Percentiles rank a stretch among this genome's conserved stretches.
phyloP scores from a whole-genome alignment of 1,140 invertebrate species.

The Conus ventricosus region DNA sequence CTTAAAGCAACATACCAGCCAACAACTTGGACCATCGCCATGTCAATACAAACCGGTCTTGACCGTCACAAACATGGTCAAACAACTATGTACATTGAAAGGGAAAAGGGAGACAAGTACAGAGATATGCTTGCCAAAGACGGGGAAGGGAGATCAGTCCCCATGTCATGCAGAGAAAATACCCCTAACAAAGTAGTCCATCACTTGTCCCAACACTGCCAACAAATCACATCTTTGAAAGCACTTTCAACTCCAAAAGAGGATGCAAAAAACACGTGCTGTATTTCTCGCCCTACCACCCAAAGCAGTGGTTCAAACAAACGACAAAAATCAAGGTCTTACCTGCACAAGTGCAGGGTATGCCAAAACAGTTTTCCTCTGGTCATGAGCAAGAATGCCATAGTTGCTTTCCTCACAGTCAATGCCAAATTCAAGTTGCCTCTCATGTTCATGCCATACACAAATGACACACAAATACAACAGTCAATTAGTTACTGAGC shows the following conservation, averaged over 20 bases:
- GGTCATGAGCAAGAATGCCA: background rate
- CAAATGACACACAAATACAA: background rate
- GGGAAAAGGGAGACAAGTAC: background rate
- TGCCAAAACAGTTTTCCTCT: background rate
- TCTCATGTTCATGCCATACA: background rate
- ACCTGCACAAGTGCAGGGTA: background rate
- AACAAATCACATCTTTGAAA: slow-evolving; percentile 26
- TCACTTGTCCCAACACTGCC: background rate
- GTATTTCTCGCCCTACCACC: background rate
- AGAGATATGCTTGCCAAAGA: too few relatives aligned
- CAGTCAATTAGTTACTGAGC: slow-evolving; percentile 5
- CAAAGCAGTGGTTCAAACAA: background rate
- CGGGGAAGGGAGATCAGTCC: background rate
- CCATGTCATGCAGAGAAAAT: background rate
- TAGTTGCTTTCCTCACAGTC: background rate
- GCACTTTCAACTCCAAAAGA: slow-evolving; percentile 5
- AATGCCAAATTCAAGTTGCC: background rate
- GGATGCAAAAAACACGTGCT: background rate
- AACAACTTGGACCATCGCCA: slow-evolving; percentile 26
- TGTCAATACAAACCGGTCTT: slow-evolving; percentile 13
- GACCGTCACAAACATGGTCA: background rate
- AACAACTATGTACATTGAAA: slow-evolving; percentile 10
- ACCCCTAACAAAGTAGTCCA: background rate
- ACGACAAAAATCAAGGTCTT: background rate
- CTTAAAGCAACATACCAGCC: slow-evolving; percentile 26